Evolutionary conservation across 2,113 vertebrate genomes (phyloP).

Genomic region (Empidonax alnorum): DNA sequence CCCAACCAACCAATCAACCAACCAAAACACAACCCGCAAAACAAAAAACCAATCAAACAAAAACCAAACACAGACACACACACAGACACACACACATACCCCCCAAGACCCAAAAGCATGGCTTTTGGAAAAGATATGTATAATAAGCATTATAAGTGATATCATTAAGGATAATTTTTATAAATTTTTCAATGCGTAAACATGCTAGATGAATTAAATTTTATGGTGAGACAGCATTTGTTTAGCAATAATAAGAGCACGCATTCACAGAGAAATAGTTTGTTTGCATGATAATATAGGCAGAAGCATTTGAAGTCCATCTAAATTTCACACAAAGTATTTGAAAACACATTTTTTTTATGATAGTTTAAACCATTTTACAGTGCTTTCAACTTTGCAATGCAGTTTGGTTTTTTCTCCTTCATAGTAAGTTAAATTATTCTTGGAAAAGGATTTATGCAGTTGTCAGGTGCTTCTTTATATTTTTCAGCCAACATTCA

Average conservation of each 20-base stretch:
- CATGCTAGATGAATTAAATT: slow-evolving; percentile 18
- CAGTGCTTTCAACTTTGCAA: not conserved
- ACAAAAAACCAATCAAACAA: too few relatives aligned
- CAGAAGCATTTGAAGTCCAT: slow-evolving; percentile 2
- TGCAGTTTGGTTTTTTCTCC: not conserved
- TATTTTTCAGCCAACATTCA: slow-evolving; percentile 31
- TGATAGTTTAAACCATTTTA: not conserved
- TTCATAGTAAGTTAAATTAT: slow-evolving; percentile 3
- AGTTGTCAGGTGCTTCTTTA: not conserved
- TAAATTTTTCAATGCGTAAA: slow-evolving; percentile 26
- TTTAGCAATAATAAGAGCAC: slow-evolving; percentile 10
- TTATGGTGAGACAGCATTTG: slow-evolving; percentile 25
- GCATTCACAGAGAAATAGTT: not conserved
- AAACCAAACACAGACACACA: too few relatives aligned
- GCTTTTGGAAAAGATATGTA: not conserved
- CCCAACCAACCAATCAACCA: too few relatives aligned
- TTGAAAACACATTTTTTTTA: not conserved
- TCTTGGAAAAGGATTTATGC: not conserved
- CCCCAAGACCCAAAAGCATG: not conserved
- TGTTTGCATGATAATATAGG: not conserved
- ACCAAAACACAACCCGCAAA: too few relatives aligned
- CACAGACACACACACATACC: too few relatives aligned
- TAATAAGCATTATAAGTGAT: slow-evolving; percentile 4
- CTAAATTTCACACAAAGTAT: not conserved
- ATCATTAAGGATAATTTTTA: slow-evolving; percentile 28